Conservation (phyloP, 2,888 invertebrate species). For the Cheilosia vernalis region DNA sequence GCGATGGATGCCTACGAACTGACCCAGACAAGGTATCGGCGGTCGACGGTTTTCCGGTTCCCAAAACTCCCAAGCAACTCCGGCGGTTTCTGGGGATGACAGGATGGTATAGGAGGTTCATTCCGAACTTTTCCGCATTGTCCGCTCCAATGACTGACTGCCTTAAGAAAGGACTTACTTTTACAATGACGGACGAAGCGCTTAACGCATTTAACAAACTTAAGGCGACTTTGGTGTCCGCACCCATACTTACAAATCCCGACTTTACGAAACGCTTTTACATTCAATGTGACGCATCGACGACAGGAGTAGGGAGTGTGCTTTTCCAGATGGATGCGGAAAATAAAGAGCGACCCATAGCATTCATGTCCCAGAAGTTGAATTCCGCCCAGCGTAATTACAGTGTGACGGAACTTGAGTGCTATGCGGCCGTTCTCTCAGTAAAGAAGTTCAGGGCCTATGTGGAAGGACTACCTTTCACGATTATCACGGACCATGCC, state of each 20-base stretch:
- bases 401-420: background rate
- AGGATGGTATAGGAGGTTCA: background rate
- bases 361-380: conserved; percentile 1
- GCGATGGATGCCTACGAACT: background rate
- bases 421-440: background rate
- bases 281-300: background rate
- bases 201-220: background rate
- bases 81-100: background rate
- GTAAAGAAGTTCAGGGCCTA: background rate
- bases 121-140: too few relatives aligned
- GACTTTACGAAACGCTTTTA: background rate
- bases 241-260: background rate
- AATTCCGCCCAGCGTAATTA: too few relatives aligned
- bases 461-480: background rate
- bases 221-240: conserved; percentile 1
- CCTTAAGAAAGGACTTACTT: background rate
- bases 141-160: background rate
- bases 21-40: background rate
- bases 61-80: background rate
- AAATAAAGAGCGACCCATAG: background rate
- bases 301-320: too few relatives aligned
- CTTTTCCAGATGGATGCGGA: background rate
- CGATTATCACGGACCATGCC: background rate
- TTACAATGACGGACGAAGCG: background rate
- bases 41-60: background rate